Evolutionary conservation across 2,888 invertebrate species (phyloP).

Genomic region (Pyrrhia umbra): DNA sequence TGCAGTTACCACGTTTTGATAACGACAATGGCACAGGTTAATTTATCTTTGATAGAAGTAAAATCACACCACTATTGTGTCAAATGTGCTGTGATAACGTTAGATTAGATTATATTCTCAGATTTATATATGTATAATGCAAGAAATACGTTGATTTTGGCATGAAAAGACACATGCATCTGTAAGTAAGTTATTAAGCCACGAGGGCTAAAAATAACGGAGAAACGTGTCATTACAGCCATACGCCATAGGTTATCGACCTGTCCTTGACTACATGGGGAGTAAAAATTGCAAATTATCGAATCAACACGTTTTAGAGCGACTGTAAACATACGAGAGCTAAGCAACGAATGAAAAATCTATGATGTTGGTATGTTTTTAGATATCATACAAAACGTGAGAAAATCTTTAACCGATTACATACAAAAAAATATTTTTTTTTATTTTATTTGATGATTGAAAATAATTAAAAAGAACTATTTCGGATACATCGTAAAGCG

Average conservation of each 20-base stretch:
- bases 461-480: not conserved
- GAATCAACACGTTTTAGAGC: not conserved
- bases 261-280: constrained; percentile 40
- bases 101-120: constrained; percentile 23
- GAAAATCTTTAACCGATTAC: not conserved
- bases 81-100: not conserved
- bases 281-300: constrained; percentile 26
- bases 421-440: too few species aligned
- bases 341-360: not conserved
- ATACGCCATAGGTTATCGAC: constrained; percentile 44
- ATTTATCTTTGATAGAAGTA: constrained; percentile 12
- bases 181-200: constrained; percentile 5
- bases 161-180: not conserved
- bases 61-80: constrained; percentile 27
- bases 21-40: constrained; percentile 19
- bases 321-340: not conserved
- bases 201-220: constrained; percentile 26
- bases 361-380: not conserved
- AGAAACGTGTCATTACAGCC: constrained; percentile 43
- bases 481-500: constrained; percentile 25
- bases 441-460: too few species aligned
- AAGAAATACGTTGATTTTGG: constrained; percentile 5
- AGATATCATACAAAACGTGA: too few species aligned
- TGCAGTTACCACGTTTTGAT: constrained; percentile 3
- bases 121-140: not conserved